Evolutionary conservation across 2,888 invertebrate species (phyloP), one percentile per base, ranked within the genome.

Genomic region (Conchocele bisecta): DNA sequence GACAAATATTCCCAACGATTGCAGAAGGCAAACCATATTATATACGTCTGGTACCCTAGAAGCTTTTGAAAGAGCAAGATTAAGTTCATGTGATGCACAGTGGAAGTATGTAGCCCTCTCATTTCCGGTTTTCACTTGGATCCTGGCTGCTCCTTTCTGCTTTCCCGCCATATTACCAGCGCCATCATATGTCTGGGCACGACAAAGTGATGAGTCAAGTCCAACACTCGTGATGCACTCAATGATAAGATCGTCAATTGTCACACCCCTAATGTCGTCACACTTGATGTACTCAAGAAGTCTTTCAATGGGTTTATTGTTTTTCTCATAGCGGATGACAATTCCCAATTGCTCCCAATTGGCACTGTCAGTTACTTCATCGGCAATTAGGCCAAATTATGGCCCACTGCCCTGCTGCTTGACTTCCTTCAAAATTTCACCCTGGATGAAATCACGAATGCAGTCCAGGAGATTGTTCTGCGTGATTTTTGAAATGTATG

Each of bases 291-390:
- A n/a, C 54, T 41, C 64, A 20, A 73, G 33, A 22, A 67, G 39
- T 26, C 48, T 51, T 35, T 73, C 67, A 46, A 67, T 42, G 33
- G 72, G 67, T 63, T 17, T 67, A 15, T 28, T 28, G 20, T 72
- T 58, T 5, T 31, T n/a, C 9, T 44, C 35, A 54, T 74, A 74
- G 11, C 74, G 64, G n/a, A 70, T 5, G 22, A 77, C 58, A 15
- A 73, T 41, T 1, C 73, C 73, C 7, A 77, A 61, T 37, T 77
- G 73, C 51, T 73, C 74, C 65, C 61, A 71, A 26, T 68, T 74
- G 53, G 58, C 63, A n/a, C n/a, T 44, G 42, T 67, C 70, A 6
- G 67, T 63, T 5, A 73, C 67, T 44, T 78, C 74, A 46, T 78
- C 78, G 37, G 63, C 68, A 22, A 65, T 67, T 17, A 58, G 50